Conservation (phyloP, 2,888 invertebrate species). For the Laothoe populi region DNA sequence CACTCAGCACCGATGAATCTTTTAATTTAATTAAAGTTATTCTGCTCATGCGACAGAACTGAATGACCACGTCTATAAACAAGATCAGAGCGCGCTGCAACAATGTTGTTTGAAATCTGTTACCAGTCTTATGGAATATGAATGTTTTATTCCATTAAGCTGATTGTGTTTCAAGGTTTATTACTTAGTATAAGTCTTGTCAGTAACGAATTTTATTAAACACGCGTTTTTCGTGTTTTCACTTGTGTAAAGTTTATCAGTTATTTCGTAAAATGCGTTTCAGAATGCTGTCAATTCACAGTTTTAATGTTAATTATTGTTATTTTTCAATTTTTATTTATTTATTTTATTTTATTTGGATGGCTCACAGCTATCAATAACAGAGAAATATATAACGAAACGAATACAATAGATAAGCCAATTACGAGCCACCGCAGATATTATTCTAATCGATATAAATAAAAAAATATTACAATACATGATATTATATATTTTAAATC, state of each 20-base stretch:
- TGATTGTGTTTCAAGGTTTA: conserved; percentile 35
- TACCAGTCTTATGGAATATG: conserved; percentile 29
- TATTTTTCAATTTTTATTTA: too few relatives aligned
- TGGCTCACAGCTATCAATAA: too few relatives aligned
- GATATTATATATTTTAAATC: too few relatives aligned
- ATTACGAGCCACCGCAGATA: too few relatives aligned
- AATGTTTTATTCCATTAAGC: conserved; percentile 36
- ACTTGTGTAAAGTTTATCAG: neutral
- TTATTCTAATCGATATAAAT: too few relatives aligned
- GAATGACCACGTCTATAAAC: conserved; percentile 52
- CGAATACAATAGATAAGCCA: too few relatives aligned
- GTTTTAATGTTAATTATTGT: too few relatives aligned
- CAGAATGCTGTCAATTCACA: neutral
- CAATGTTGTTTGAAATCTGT: conserved; percentile 43
- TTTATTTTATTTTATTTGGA: too few relatives aligned
- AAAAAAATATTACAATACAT: too few relatives aligned
- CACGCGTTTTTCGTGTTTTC: neutral
- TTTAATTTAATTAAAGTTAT: conserved; percentile 72
- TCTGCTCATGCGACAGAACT: conserved; percentile 46
- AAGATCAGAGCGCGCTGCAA: conserved; percentile 49
- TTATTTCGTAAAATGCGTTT: neutral
- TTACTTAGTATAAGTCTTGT: conserved; percentile 19
- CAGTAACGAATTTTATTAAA: neutral
- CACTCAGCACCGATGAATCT: conserved; percentile 61
- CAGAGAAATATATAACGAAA: too few relatives aligned